phyloP scores from a whole-genome alignment of 2,113 vertebrate species.

The Hippocampus barbouri region DNA sequence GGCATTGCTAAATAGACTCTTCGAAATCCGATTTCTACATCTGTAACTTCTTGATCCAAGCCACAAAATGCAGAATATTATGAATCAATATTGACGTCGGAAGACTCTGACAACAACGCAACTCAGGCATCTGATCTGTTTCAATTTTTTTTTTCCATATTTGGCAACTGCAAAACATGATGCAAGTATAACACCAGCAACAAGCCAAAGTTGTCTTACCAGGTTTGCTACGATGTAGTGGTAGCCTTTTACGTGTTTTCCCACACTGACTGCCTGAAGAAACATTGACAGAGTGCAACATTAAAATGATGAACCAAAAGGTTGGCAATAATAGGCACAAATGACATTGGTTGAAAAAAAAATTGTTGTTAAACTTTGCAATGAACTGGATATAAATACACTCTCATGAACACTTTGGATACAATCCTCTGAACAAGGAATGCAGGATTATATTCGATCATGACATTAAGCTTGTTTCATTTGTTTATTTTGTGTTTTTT shows the following conservation, averaged over 20 bases:
- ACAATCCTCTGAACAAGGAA: not conserved
- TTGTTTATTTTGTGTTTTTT: no score
- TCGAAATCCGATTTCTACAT: not conserved
- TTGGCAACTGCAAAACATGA: not conserved
- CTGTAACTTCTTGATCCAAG: constrained; percentile 13
- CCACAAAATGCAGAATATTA: constrained; percentile 2
- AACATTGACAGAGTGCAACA: constrained; percentile 7
- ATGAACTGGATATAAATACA: not conserved
- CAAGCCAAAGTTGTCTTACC: constrained; percentile 74
- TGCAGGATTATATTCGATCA: not conserved
- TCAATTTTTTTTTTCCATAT: no score
- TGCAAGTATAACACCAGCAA: not conserved
- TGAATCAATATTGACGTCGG: not conserved
- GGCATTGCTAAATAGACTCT: constrained; percentile 28
- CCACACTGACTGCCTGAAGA: constrained; percentile 87
- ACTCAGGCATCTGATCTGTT: not conserved
- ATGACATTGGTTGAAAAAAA: not conserved
- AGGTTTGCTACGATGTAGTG: constrained; percentile 96
- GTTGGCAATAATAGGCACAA: not conserved
- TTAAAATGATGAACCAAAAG: not conserved
- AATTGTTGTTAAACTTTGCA: not conserved
- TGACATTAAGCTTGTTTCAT: no score
- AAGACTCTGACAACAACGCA: not conserved
- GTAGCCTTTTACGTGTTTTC: constrained; percentile 94
- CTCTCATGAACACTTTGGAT: not conserved